These are phyloP conservation scores for Heterotis niloticus DNA, from an alignment of 2,113 vertebrate genomes.

Conservation along the genomic window DNA sequence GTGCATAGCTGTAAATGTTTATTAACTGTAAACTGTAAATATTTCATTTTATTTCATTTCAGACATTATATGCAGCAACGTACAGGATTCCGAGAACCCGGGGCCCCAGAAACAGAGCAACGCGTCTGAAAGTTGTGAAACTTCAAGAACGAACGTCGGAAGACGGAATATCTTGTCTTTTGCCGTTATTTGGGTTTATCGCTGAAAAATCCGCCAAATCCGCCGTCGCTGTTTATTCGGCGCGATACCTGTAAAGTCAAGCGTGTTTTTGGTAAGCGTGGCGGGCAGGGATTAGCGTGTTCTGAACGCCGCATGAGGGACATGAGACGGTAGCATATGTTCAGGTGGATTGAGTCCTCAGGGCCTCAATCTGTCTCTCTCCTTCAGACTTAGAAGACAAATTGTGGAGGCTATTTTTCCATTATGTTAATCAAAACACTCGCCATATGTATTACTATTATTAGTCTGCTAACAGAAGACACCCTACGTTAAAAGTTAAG, in stretches of 20 bases:
- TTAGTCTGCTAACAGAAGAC: slow-evolving; percentile 59
- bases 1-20: neutral
- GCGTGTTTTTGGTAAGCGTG: slow-evolving; percentile 70
- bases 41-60: neutral
- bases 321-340: slow-evolving; percentile 63
- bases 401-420: slow-evolving; percentile 65
- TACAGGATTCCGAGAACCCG: neutral
- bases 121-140: neutral
- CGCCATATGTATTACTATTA: slow-evolving; percentile 67
- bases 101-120: too few relatives aligned
- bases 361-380: slow-evolving; percentile 66
- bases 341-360: slow-evolving; percentile 73
- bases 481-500: slow-evolving; percentile 58
- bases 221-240: slow-evolving; percentile 57
- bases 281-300: slow-evolving; percentile 55
- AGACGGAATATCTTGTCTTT: neutral
- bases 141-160: neutral
- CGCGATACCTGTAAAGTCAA: slow-evolving; percentile 66
- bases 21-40: slow-evolving; percentile 4
- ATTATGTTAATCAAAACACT: slow-evolving; percentile 72
- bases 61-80: too few relatives aligned
- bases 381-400: slow-evolving; percentile 67
- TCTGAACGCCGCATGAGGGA: slow-evolving; percentile 47
- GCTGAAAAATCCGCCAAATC: too few relatives aligned
- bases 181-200: neutral